Evolutionary conservation across 2,797 vertebrate genomes (phyloP).

Genomic region (Coregonus sp.): DNA sequence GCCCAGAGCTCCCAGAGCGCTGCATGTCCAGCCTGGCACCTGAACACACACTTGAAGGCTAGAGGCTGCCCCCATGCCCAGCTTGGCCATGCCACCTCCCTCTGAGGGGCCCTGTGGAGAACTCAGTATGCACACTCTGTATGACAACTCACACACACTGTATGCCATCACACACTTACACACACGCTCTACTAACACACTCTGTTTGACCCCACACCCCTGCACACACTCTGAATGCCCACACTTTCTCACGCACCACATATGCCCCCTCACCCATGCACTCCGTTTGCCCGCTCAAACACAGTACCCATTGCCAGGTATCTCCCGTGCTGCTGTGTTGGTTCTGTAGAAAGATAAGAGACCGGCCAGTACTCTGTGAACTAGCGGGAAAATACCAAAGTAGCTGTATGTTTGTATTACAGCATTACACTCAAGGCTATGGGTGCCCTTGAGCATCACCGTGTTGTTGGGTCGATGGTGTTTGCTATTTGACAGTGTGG

Average conservation of each 20-base stretch:
- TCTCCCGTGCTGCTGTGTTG: neutral
- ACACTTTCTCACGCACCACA: neutral
- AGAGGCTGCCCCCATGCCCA: conserved; percentile 8
- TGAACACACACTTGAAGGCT: neutral
- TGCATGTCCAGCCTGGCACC: conserved; percentile 36
- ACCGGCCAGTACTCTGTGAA: neutral
- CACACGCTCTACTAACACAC: neutral
- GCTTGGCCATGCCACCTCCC: neutral
- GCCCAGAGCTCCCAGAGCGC: conserved; percentile 30
- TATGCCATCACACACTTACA: neutral
- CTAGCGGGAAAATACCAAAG: neutral
- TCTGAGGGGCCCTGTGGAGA: neutral
- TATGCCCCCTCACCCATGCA: neutral
- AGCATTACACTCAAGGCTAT: neutral
- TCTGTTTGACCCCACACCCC: neutral
- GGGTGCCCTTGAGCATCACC: too few relatives aligned
- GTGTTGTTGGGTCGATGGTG: neutral
- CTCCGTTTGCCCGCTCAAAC: neutral
- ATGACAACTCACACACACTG: neutral
- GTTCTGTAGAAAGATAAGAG: neutral
- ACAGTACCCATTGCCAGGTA: neutral
- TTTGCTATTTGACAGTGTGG: neutral
- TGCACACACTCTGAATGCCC: neutral
- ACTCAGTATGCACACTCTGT: neutral
- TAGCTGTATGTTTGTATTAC: neutral